Evolutionary conservation across 2,113 vertebrate genomes (phyloP), one percentile per base, ranked within the genome.

Genomic region (Halichoeres trimaculatus): DNA sequence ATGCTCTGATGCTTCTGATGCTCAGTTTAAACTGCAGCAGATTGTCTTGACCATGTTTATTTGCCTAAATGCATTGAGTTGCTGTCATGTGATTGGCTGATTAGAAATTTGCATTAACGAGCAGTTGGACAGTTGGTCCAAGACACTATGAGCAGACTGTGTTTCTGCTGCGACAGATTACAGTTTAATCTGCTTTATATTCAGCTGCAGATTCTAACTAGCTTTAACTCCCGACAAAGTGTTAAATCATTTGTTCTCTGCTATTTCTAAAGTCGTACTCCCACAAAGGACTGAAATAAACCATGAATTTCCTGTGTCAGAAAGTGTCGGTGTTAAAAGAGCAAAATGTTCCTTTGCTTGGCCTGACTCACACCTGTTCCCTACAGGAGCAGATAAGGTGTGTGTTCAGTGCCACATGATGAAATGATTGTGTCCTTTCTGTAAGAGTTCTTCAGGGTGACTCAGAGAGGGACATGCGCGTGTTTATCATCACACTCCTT

Each of bases 351-450:
- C 48, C 76, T 66, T 41, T 13, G 53, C 50, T 30, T 70, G 19
- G 58, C 17, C 65, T 85, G 85, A 80, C 81, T 84, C 70, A 80
- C 61, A 81, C 71, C 62, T 75, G 61, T 55, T 85, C 78, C 81
- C 70, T 60, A 55, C 67, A 76, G 73, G 61, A 13, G 48, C 16
- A 79, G 84, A 84, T 83, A 79, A 84, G 73, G 71, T 57, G 48
- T 60, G 61, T 86, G 81, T 76, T 86, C 48, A 20, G 48, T 51
- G 69, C 6, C 68, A 84, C 73, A 62, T 81, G 87, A 91, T 90
- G 87, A 89, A 87, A 87, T 69, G 83, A 87, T 87, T 70, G 55
- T 77, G 65, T 86, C 76, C 81, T 66, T 73, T 80, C 54, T 78
- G 81, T 77, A 84, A 87, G 77, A 86, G 75, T 73, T 83, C 81